These are phyloP conservation scores for Myotis findleyi DNA, from an alignment of 2,797 vertebrate species.

Conservation along the genomic window DNA sequence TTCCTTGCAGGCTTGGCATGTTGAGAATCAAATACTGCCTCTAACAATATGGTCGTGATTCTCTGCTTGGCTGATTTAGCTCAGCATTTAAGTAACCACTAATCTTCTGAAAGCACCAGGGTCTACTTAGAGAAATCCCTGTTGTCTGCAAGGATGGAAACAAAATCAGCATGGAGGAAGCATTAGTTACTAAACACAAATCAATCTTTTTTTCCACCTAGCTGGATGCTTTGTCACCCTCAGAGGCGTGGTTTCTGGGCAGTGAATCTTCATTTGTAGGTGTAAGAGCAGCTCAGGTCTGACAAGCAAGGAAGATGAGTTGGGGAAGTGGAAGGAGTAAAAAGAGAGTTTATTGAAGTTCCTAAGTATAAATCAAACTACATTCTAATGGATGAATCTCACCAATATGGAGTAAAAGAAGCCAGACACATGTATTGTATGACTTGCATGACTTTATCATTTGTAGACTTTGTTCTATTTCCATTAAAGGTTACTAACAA, in stretches of 20 bases:
- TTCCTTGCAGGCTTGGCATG: constrained; percentile 65
- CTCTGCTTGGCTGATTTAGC: constrained; percentile 83
- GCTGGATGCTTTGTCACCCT: neutral
- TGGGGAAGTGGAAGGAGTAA: neutral
- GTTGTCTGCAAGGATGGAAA: constrained; percentile 82
- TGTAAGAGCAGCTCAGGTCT: neutral
- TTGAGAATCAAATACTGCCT: constrained; percentile 65
- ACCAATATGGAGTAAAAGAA: neutral
- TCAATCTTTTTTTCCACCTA: constrained; percentile 69
- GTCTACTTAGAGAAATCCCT: constrained; percentile 84
- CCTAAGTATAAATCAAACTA: constrained; percentile 35
- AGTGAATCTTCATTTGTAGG: neutral
- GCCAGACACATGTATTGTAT: neutral
- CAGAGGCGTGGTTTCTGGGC: neutral
- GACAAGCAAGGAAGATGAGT: neutral
- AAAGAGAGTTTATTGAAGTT: constrained; percentile 22
- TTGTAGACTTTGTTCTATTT: neutral
- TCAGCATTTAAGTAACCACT: constrained; percentile 83
- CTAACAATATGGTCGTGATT: constrained; percentile 60
- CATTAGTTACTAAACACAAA: constrained; percentile 77
- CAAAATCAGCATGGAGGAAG: constrained; percentile 71
- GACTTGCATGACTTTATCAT: neutral
- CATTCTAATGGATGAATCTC: neutral
- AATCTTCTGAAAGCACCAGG: constrained; percentile 83
- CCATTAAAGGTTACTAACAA: constrained; percentile 38